phyloP scores from a whole-genome alignment of 1,140 invertebrate genomes.

The Anoplolepis gracilipes region DNA sequence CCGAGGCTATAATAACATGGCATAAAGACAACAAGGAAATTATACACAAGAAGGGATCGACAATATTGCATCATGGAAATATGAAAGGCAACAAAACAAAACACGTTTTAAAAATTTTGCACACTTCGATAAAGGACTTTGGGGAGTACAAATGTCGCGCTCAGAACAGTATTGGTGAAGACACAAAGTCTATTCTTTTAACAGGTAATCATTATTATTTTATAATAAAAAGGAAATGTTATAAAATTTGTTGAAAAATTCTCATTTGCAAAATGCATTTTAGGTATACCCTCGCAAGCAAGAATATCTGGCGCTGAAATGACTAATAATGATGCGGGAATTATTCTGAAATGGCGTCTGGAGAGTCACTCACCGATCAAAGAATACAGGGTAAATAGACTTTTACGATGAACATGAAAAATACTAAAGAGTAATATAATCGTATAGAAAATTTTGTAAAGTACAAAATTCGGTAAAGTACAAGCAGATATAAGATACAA shows the following conservation, averaged over 20 bases:
- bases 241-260: not conserved
- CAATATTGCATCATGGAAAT: not conserved
- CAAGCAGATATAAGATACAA: not conserved
- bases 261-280: conserved; percentile 27
- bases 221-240: no score
- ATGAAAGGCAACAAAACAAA: conserved; percentile 65
- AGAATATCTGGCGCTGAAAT: conserved; percentile 70
- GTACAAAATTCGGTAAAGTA: not conserved
- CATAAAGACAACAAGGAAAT: conserved; percentile 69
- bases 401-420: not conserved
- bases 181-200: conserved; percentile 68
- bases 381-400: conserved; percentile 80
- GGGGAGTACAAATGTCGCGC: conserved; percentile 80
- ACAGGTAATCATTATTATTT: conserved; percentile 71
- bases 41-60: conserved; percentile 57
- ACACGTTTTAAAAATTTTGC: conserved; percentile 75
- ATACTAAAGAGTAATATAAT: not conserved
- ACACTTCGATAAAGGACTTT: conserved; percentile 74
- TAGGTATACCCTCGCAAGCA: conserved; percentile 78
- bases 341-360: conserved; percentile 84
- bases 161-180: conserved; percentile 73
- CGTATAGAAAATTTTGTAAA: not conserved
- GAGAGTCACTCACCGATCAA: conserved; percentile 85
- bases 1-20: conserved; percentile 81
- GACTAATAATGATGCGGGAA: conserved; percentile 75